Evolutionary conservation across 92 coral and sea anemone species (phyloP), one percentile per base, ranked within the genome.

Genomic region (Zoanthus sociatus): DNA sequence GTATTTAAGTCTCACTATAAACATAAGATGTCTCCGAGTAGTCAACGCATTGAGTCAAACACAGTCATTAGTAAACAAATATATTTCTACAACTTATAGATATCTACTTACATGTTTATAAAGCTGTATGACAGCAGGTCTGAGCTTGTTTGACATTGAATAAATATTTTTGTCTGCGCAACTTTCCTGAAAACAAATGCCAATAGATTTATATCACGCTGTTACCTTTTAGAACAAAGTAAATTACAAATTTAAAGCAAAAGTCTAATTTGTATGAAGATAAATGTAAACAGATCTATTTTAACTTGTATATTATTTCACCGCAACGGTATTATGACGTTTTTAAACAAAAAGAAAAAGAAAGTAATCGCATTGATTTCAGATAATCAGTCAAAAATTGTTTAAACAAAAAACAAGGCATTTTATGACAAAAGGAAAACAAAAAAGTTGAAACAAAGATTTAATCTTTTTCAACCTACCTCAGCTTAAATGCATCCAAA

Each of bases 91-190:
- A 63, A 6, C 15, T 63, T 70, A 70, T 44, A 45, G 12, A 4
- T 11, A 17, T 6, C 12, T 45, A 72, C 83, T 79, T 84, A 95
- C 98, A 84, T 95, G 98, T 84, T 93, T 90, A 82, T 95, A 95
- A 46, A 95, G 90, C 18, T 94, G 88, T 63, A 92, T 91, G 0
- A 95, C 98, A 72, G 95, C 93, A 77, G 75, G 87, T 13, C 98
- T 90, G 79, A 95, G 89, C 72, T 92, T 92, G 66, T 61, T 91
- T 48, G 90, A 63, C 82, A 86, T 91, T 67, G 94, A 74, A 94
- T 83, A 90, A 9, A 60, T 60, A 60, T 60, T 60, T 13, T 17
- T 17, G 30, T 63, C 69, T 20, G 69, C 8, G 69, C 69, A 63
- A 63, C 69, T 58, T 58, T 58, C 5, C 69, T 63, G 32, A 63